These are phyloP conservation scores for Villa cingulata DNA, from an alignment of 2,888 invertebrate genomes.

Conservation along the genomic window DNA sequence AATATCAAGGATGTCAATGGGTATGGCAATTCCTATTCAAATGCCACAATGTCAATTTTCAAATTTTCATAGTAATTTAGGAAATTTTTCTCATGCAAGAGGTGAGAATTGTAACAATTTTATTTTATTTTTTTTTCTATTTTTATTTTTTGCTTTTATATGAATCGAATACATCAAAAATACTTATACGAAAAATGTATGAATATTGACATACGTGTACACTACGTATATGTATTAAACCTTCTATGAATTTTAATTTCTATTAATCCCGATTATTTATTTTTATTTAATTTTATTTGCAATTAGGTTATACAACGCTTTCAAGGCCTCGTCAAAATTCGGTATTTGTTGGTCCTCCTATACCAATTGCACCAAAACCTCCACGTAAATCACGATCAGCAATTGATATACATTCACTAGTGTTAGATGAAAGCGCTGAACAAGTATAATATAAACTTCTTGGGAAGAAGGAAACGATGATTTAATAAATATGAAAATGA, in stretches of 20 bases:
- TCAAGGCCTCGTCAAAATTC: conserved; percentile 61
- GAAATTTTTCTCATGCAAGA: conserved; percentile 25
- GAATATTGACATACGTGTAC: no score
- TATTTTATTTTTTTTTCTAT: no score
- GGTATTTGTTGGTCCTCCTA: conserved; percentile 65
- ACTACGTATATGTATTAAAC: no score
- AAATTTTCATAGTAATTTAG: conserved; percentile 21
- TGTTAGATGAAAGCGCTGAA: conserved; percentile 35
- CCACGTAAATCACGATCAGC: conserved; percentile 71
- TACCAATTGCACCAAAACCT: conserved; percentile 51
- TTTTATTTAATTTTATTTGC: no score
- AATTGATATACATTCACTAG: conserved; percentile 65
- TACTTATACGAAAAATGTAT: no score
- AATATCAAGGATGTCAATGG: conserved; percentile 35
- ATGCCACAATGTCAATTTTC: conserved; percentile 34
- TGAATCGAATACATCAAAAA: no score
- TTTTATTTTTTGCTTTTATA: background rate
- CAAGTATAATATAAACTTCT: background rate
- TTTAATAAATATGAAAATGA: no score
- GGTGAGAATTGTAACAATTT: conserved; percentile 26
- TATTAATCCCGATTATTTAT: no score
- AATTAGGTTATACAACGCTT: conserved; percentile 33
- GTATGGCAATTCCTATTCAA: conserved; percentile 32
- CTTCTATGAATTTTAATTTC: no score
- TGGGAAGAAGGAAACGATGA: no score